Base-by-base conservation (phyloP, 2,888 invertebrate species). In the Eristalis intricaria region DNA sequence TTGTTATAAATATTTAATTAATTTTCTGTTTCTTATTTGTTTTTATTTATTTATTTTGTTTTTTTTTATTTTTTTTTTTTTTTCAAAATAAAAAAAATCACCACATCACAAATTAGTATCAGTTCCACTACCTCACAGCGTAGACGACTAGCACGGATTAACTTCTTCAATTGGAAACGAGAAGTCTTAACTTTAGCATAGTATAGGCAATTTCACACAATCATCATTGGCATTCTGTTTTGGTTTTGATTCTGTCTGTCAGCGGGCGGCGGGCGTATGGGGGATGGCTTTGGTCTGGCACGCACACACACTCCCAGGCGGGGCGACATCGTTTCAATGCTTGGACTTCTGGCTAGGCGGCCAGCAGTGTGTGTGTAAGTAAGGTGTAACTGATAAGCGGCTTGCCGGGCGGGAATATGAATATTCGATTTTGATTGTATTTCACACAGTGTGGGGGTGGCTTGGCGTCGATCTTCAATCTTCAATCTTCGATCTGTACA, bases 111-210 rank as follows among this genome's bases (percentile, higher is more conserved):
- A 15, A 13, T 38, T 23, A 2, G 8, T 35, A 43, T 26, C n/a
- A 26, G 70, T 76, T 43, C 38, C 61, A 66, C 65, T 65, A 69
- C 43, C 60, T 70, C 60, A 56, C 50, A 70, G 70, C 66, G 80
- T 50, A 75, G 66, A 61, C 75, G 70, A 80, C 84, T 76, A 84
- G 68, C 70, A 71, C 65, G 70, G 75, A 71, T 80, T 84, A 70
- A 71, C 66, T 75, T 84, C 63, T 75, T 80, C 71, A 61, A 79
- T 56, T 81, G 13, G 32, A 73, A 70, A 58, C 29, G 35, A 65
- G 11, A 66, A 69, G 60, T 74, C 74, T 79, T 66, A 73, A 60
- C 19, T 64, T 71, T 43, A 63, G 40, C 23, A 56, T 61, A 70
- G 63, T 78, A 61, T 58, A 50, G 43, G 60, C 35, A 50, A 50